A percentile compares a stretch with the other conserved stretches of the same genome.
These are phyloP conservation scores for Chaetops frenatus DNA, from an alignment of 2,113 vertebrate species.

Conservation along the genomic window DNA sequence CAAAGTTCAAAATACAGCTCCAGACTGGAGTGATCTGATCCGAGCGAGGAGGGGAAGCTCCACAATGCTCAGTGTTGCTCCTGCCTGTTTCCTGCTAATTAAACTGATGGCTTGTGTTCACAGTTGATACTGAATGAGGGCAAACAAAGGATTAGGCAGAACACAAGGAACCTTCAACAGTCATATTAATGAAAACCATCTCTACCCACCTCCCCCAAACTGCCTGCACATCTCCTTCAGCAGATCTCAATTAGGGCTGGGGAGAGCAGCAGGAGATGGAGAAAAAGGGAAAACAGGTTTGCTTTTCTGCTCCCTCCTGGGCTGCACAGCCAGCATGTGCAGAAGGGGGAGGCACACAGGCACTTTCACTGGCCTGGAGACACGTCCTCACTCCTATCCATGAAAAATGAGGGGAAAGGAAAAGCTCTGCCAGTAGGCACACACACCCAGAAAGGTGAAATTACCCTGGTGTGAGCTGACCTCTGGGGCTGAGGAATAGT, in stretches of 20 bases:
- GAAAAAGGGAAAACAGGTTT: background rate
- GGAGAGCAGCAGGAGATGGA: background rate
- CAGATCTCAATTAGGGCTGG: background rate
- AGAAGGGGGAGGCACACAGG: background rate
- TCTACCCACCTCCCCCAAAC: background rate
- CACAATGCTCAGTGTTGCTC: background rate
- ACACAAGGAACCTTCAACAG: background rate
- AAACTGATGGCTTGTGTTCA: background rate
- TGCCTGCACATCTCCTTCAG: background rate
- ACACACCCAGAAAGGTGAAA: background rate
- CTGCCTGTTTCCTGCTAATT: background rate
- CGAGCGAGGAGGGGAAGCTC: background rate
- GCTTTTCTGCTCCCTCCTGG: background rate
- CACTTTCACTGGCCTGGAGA: background rate
- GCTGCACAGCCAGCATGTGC: background rate
- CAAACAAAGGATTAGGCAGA: background rate
- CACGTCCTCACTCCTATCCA: rapidly evolving
- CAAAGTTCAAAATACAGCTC: background rate
- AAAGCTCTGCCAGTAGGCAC: background rate
- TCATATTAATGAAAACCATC: background rate
- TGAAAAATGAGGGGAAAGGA: background rate
- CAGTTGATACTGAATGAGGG: background rate
- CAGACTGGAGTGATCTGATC: background rate
- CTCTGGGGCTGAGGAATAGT: background rate
- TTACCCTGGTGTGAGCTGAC: background rate